Conservation (phyloP, 1,140 invertebrate genomes). For the Pogonus chalceus region DNA sequence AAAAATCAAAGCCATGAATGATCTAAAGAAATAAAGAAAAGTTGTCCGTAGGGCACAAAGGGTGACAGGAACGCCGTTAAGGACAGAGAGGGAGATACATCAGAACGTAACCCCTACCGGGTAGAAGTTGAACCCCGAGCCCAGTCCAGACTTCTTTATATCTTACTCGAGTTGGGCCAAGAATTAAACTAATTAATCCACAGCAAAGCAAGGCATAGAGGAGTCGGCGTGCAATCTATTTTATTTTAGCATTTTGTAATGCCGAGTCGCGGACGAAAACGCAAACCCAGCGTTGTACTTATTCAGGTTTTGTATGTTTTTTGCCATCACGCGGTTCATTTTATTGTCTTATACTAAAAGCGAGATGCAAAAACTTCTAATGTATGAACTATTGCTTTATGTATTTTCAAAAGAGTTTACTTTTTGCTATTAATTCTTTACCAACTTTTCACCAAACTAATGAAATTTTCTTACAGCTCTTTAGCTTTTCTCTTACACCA, state of each 20-base stretch:
- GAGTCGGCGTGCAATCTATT: neutral
- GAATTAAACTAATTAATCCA: slow-evolving; percentile 6
- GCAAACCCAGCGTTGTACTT: neutral
- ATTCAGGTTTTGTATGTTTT: neutral
- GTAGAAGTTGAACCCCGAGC: too few relatives aligned
- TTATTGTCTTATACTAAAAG: too few relatives aligned
- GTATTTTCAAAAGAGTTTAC: too few relatives aligned
- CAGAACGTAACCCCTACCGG: neutral
- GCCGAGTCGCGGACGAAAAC: neutral
- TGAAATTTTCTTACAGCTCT: too few relatives aligned
- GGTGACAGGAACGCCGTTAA: neutral
- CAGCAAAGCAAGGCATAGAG: slow-evolving; percentile 1
- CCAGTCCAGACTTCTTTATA: slow-evolving; percentile 3
- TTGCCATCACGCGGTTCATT: too few relatives aligned
- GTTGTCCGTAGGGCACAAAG: neutral
- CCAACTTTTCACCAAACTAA: too few relatives aligned
- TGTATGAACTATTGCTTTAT: too few relatives aligned
- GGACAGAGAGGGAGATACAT: neutral
- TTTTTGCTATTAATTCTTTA: too few relatives aligned
- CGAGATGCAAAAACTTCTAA: too few relatives aligned
- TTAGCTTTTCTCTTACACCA: too few relatives aligned
- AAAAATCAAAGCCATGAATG: too few relatives aligned
- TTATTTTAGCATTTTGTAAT: slow-evolving; percentile 6
- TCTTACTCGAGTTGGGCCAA: slow-evolving; percentile 6
- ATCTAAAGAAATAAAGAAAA: slow-evolving; percentile 4